Evolutionary conservation across 2,113 vertebrate species (phyloP).

Genomic region (Coryphaenoides rupestris): DNA sequence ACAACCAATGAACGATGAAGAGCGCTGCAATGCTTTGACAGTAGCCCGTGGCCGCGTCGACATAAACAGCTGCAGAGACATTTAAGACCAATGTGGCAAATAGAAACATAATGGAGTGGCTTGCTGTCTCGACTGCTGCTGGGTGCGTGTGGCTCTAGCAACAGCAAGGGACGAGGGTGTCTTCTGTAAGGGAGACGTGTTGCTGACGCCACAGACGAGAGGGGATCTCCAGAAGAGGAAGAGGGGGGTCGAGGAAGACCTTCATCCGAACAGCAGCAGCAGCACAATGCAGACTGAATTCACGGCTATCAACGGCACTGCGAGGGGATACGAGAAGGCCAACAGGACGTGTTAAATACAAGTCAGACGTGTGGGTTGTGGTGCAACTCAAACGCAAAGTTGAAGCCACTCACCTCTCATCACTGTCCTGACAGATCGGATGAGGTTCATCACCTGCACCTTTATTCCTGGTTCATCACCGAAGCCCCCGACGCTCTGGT

Average conservation of each 20-base stretch:
- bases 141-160: no score
- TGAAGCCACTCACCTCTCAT: conserved; percentile 88
- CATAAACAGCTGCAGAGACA: no score
- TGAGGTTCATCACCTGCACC: conserved; percentile 88
- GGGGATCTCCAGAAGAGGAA: conserved; percentile 4
- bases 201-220: conserved; percentile 33
- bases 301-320: conserved; percentile 92
- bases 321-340: background rate
- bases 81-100: no score
- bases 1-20: no score
- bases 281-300: conserved; percentile 89
- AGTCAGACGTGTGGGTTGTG: background rate
- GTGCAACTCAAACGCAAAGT: background rate
- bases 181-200: conserved; percentile 1
- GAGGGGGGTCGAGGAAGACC: background rate
- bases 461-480: conserved; percentile 97
- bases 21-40: no score
- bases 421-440: conserved; percentile 92
- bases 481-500: conserved; percentile 93
- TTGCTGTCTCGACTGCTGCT: background rate
- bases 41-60: no score
- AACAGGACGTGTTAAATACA: background rate
- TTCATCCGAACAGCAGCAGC: conserved; percentile 90
- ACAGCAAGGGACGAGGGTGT: background rate
- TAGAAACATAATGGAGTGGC: background rate